Percentiles rank a stretch among this genome's conserved stretches.
phyloP scores from a whole-genome alignment of 1,140 invertebrate species.

The Pteromalus puparum region DNA sequence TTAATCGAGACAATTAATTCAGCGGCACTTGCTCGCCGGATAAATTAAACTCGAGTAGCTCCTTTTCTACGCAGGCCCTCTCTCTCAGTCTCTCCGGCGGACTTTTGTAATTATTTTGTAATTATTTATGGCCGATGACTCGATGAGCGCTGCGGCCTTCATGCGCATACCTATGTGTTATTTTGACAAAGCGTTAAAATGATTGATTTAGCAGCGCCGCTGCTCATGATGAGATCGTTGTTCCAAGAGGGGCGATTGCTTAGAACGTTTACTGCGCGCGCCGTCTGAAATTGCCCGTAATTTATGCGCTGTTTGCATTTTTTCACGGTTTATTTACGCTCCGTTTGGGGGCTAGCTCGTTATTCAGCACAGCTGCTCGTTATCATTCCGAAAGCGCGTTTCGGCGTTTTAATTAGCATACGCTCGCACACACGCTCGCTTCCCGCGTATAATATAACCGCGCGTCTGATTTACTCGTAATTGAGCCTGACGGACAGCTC shows the following conservation, averaged over 20 bases:
- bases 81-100: neutral
- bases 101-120: neutral
- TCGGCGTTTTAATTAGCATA: too few relatives aligned
- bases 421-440: too few relatives aligned
- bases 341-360: too few relatives aligned
- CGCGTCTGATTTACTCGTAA: too few relatives aligned
- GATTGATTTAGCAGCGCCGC: neutral
- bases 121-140: neutral
- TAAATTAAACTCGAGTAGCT: conserved; percentile 55
- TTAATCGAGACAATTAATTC: conserved; percentile 70
- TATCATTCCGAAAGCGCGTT: too few relatives aligned
- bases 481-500: too few relatives aligned
- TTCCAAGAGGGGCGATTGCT: conserved; percentile 28
- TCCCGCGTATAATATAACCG: too few relatives aligned
- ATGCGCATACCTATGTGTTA: neutral
- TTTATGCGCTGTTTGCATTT: neutral
- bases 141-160: neutral
- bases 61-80: neutral
- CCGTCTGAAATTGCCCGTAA: neutral
- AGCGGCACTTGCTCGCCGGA: conserved; percentile 38
- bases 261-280: conserved; percentile 5
- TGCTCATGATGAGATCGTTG: neutral
- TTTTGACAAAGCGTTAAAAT: neutral
- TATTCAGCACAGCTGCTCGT: too few relatives aligned
- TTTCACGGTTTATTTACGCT: too few relatives aligned